Conservation (phyloP, 1,140 invertebrate species). For the Lutraria rhynchaena region DNA sequence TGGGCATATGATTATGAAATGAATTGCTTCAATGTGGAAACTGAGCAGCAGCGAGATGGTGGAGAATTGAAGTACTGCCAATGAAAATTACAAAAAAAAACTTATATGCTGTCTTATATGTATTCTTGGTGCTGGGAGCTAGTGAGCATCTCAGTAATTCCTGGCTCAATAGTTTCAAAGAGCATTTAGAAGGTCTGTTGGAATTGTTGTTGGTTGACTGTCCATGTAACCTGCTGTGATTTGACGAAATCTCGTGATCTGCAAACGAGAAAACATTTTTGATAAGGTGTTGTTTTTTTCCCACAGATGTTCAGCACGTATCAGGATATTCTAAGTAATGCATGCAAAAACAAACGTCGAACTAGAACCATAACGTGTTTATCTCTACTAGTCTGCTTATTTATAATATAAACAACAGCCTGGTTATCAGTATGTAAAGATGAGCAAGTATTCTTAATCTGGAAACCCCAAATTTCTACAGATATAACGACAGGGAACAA, state of each 20-base stretch:
- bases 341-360: not conserved
- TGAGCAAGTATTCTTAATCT: not conserved
- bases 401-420: not conserved
- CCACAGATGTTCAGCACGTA: not conserved
- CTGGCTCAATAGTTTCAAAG: not conserved
- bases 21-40: conserved; percentile 1
- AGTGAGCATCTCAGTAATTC: not conserved
- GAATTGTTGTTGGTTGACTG: conserved; percentile 3
- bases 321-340: not conserved
- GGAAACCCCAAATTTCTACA: not conserved
- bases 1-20: not conserved
- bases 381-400: not conserved
- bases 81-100: conserved; percentile 1
- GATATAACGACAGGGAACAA: not conserved
- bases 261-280: not conserved
- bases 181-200: not conserved
- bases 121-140: not conserved
- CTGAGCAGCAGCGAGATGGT: conserved; percentile 1
- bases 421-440: not conserved
- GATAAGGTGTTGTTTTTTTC: not conserved
- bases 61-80: conserved; percentile 5
- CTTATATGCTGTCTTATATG: conserved; percentile 4
- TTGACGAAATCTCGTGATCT: not conserved
- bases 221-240: conserved; percentile 23
- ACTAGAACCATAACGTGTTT: not conserved